A percentile compares a stretch with the other conserved stretches of the same genome.
Conservation (phyloP, 2,888 invertebrate species). For the Meghimatium bilineatum region DNA sequence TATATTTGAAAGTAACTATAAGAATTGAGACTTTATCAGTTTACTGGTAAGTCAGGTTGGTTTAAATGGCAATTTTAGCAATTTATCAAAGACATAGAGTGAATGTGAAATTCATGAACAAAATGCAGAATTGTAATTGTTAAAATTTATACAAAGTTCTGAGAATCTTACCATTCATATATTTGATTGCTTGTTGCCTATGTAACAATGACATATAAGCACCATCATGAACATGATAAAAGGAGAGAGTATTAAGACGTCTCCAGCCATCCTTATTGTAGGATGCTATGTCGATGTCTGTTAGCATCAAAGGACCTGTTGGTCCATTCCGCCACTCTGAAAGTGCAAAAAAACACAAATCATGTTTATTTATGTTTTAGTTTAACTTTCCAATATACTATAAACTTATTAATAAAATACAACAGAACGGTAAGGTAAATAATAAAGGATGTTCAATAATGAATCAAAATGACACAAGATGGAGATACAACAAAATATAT, state of each 20-base stretch:
- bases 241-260: slow-evolving; percentile 95
- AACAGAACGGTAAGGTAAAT: too few relatives aligned
- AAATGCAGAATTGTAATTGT: too few relatives aligned
- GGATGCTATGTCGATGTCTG: slow-evolving; percentile 97
- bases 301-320: slow-evolving; percentile 90
- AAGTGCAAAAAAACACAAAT: background rate
- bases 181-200: slow-evolving; percentile 82
- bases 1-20: too few relatives aligned
- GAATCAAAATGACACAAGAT: too few relatives aligned
- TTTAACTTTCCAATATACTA: too few relatives aligned
- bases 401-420: background rate
- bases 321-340: slow-evolving; percentile 76
- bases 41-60: too few relatives aligned
- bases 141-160: background rate
- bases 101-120: too few relatives aligned
- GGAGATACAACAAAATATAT: too few relatives aligned
- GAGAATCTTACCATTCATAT: slow-evolving; percentile 63
- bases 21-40: too few relatives aligned
- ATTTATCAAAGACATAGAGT: too few relatives aligned
- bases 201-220: slow-evolving; percentile 95
- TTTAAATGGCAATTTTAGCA: too few relatives aligned
- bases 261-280: slow-evolving; percentile 96
- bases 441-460: too few relatives aligned
- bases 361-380: background rate
- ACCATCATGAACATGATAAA: slow-evolving; percentile 94